phyloP scores from a whole-genome alignment of 2,797 vertebrate genomes.

The Coendou prehensilis region DNA sequence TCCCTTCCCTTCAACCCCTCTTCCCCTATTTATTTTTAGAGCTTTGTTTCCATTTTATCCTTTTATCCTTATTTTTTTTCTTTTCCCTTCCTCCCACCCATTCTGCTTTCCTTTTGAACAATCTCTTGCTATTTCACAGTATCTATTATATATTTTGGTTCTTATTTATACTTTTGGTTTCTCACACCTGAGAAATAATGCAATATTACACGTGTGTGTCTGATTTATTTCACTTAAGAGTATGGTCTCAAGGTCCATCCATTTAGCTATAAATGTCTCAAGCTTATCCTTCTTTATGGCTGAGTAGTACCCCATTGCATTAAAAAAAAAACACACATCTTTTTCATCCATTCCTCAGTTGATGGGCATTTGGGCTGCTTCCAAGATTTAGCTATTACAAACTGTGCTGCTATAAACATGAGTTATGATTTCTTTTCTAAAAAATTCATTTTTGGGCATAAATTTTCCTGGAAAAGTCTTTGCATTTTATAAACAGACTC shows the following conservation, averaged over 20 bases:
- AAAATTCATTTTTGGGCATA: not conserved
- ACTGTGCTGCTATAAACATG: not conserved
- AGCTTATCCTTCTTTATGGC: not conserved
- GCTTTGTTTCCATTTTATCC: not conserved
- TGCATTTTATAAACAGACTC: not conserved
- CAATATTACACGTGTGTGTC: not conserved
- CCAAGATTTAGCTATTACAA: not conserved
- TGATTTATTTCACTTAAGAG: not conserved
- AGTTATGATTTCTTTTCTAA: not conserved
- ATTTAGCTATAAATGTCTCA: not conserved
- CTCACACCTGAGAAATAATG: not conserved
- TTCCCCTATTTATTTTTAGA: too few species aligned
- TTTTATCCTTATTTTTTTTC: not conserved
- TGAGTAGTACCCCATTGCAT: too few species aligned
- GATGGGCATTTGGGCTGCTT: not conserved
- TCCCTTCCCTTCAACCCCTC: too few species aligned
- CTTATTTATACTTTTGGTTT: not conserved
- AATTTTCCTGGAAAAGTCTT: not conserved
- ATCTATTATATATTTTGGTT: not conserved
- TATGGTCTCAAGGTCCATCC: not conserved
- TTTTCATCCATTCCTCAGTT: not conserved
- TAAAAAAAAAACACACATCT: not conserved
- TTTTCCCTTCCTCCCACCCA: not conserved
- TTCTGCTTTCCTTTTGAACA: not conserved
- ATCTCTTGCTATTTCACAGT: not conserved